Base-by-base conservation (phyloP, 1,140 invertebrate species). In the Nylanderia fulva region DNA sequence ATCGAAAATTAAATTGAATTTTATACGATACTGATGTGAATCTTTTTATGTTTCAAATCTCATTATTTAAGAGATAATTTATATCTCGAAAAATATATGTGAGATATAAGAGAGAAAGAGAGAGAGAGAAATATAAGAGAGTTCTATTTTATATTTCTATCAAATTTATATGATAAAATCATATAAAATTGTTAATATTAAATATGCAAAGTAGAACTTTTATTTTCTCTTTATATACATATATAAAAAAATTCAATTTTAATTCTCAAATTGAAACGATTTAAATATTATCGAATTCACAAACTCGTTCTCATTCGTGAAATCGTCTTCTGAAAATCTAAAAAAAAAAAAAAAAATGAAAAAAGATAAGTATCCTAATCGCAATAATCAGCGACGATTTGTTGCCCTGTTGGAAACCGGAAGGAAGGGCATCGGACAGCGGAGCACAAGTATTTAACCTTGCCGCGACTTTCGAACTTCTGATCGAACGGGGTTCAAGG, bases 391-490 rank as follows among this genome's bases (percentile, higher is more conserved):
- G 6, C 48, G 52, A 11, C 18, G 52, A 82, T 82, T 39, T 58
- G 48, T 36, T 42, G 29, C 9, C 24, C 6, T 6, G 39, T 48
- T 13, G 18, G 42, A 85, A 77, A 79, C 72, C 83, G 83, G 83
- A 86, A 86, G 82, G 58, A 86, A 85, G 74, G 27, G 33, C 54
- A 69, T 45, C 24, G 33, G 52, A 54, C 58, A 66, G 18, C 61
- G 33, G 24, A 42, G 48, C 36, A 72, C 52, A 85, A 82, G 52
- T 82, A 66, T n/a, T 85, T 86, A 79, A 86, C 85, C 85, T 86
- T 79, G 54, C 29, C 71, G 42, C 68, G 85, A 84, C 85, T 84
- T 86, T 84, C 76, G 75, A 71, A 82, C 84, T 76, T 69, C 42
- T 54, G 63, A 71, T 80, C 54, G 84, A 69, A 45, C 29, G 29